Evolutionary conservation across 2,113 vertebrate species (phyloP).

Genomic region (Mungos mungo): DNA sequence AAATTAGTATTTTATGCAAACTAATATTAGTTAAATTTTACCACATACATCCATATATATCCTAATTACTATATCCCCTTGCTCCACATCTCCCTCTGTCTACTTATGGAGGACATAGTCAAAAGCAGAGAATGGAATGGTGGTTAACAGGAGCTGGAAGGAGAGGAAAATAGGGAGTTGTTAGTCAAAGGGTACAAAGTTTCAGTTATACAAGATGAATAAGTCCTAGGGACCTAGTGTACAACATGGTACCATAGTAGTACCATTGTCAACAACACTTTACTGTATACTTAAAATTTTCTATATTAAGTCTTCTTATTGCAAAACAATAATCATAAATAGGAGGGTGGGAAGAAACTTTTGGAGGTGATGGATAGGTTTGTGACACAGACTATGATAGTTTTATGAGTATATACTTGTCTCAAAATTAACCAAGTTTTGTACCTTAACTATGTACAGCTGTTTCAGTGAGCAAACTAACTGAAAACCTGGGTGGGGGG

Average conservation of each 20-base stretch:
- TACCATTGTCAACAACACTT: neutral
- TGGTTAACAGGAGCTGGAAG: too few species aligned
- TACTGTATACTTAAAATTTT: neutral
- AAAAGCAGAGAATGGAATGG: too few species aligned
- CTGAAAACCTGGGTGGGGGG: neutral
- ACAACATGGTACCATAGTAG: too few species aligned
- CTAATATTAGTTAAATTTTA: neutral
- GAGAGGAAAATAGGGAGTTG: too few species aligned
- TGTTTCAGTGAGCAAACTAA: neutral
- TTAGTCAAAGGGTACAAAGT: too few species aligned
- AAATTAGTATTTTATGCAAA: neutral
- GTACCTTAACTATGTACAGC: neutral
- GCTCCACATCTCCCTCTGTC: neutral
- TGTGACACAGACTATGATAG: neutral
- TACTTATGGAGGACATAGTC: neutral
- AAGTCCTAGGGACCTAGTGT: too few species aligned
- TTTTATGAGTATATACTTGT: neutral
- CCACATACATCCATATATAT: neutral
- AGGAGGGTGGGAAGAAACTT: neutral
- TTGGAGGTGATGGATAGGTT: neutral
- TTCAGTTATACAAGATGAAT: too few species aligned
- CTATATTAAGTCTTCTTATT: neutral
- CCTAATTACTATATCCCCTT: neutral
- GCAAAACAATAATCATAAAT: neutral
- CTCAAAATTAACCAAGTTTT: neutral